A percentile compares a stretch with the other conserved stretches of the same genome.
Evolutionary conservation across 2,113 vertebrate species (phyloP).

Genomic region (Hypocryptadius cinnamomeus): DNA sequence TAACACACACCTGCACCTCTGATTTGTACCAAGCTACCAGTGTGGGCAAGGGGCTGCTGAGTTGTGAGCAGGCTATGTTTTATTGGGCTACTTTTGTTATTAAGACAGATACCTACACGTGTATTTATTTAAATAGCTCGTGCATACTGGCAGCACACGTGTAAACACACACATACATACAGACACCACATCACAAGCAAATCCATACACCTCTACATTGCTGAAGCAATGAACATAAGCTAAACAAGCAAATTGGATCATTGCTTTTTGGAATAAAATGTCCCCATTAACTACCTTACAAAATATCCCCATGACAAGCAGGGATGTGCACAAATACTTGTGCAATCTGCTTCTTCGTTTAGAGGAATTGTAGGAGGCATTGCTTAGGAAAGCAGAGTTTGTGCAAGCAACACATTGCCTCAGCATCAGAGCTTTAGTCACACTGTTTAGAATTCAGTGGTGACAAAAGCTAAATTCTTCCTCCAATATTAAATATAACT

Average conservation of each 20-base stretch:
- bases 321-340: neutral
- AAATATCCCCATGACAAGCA: neutral
- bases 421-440: slow-evolving; percentile 32
- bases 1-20: neutral
- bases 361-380: neutral
- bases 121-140: neutral
- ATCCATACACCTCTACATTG: fast-evolving
- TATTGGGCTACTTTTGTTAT: neutral
- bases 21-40: neutral
- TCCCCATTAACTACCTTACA: neutral
- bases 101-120: neutral
- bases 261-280: neutral
- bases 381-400: slow-evolving; percentile 7
- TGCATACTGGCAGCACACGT: neutral
- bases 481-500: slow-evolving; percentile 50
- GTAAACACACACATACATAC: neutral
- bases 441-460: neutral
- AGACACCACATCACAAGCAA: neutral
- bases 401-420: slow-evolving; percentile 2
- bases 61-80: neutral
- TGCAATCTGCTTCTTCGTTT: neutral
- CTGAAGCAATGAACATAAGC: neutral
- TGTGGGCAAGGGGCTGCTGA: neutral
- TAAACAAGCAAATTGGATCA: neutral
- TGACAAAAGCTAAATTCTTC: slow-evolving; percentile 29